Base-by-base conservation (phyloP, 2,797 vertebrate species). In the Arrhamphus sclerolepis region DNA sequence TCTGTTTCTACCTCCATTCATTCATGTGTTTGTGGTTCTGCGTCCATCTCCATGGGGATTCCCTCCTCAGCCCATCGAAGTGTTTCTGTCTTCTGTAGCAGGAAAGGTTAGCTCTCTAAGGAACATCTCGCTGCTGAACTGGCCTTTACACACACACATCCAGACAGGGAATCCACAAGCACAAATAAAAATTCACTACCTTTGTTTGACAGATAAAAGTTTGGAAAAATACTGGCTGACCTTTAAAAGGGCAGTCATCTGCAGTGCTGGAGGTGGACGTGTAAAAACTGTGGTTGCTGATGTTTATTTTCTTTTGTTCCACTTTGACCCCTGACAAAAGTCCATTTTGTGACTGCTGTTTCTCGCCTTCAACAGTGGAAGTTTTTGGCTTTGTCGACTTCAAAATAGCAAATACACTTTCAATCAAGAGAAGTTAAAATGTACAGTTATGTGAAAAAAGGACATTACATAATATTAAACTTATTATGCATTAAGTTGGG, bases 81-180 rank as follows among this genome's bases (percentile, higher is more conserved):
- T 70, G 19, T 75, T 77, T 78, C 62, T 77, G 50, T 80, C 72
- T 82, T 70, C 68, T 51, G 18, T 29, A 56, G 54, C 65, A 67
- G 71, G 70, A 80, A 86, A 85, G 79, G 79, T 85, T 76, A 81
- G 42, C 55, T 81, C 81, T 83, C 80, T 3, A 21, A 57, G 82
- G 81, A 72, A 56, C 53, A 48, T 54, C 34, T 47, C 46, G 39
- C 63, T 51, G 72, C 41, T 11, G 2, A 72, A 72, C 68, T 73
- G 78, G 71, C 80, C 78, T 88, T 82, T 77, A 68, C 10, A 64
- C 62, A 52, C 64, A 26, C 21, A 49, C 44, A 48, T 13, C 19
- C 29, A 21, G 19, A 24, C 16, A 34, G 18, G n/a, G 6, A 22
- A 19, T 34, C 14, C 48, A 62, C 14, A 56, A 9, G 44, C 38